Evolutionary conservation across 2,797 vertebrate genomes (phyloP), one percentile per base, ranked within the genome.

Genomic region (Silurus lanzhouensis): DNA sequence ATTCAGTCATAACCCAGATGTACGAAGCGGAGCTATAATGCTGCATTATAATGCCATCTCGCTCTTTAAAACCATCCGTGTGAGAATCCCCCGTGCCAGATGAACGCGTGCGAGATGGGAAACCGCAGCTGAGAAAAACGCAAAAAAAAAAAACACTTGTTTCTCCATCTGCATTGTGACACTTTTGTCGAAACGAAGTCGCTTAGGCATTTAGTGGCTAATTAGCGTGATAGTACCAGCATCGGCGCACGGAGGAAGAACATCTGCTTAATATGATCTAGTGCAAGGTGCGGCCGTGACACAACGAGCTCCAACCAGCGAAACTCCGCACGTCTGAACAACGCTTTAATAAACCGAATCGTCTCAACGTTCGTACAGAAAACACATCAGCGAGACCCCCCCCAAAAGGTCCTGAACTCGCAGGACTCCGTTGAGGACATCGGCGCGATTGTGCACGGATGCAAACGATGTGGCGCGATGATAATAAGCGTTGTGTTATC

Each of bases 231-330:
- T 60, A 80, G 77, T 67, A 75, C 58, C 82, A 61, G 75, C 82
- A 68, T 80, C 75, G 57, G 76, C 86, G 52, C 38, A 52, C 77
- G 3, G 44, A 74, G 75, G 74, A 80, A 75, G 86, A 84, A 87
- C 86, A 87, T 87, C 86, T 87, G 86, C 67, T 81, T 87, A 68
- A 87, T 84, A 67, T 75, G 82, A 87, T 81, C 19, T 64, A 81
- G 85, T 48, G 67, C 48, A 83, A 81, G 76, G 68, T 81, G 77
- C 77, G 25, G 77, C 44, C 27, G 60, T 48, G 70, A 64, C 60
- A 72, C 44, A 83, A 63, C n/a, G 58, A 60, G 81, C 70, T 81
- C 48, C 72, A 84, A n/a, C 71, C 20, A 31, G 48, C 68, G 74
- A 20, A 78, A 84, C 46, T 31, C 60, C 44, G 38, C 74, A 19